Evolutionary conservation across 1,140 invertebrate species (phyloP), one percentile per base, ranked within the genome.

Genomic region (Drosophila littoralis): DNA sequence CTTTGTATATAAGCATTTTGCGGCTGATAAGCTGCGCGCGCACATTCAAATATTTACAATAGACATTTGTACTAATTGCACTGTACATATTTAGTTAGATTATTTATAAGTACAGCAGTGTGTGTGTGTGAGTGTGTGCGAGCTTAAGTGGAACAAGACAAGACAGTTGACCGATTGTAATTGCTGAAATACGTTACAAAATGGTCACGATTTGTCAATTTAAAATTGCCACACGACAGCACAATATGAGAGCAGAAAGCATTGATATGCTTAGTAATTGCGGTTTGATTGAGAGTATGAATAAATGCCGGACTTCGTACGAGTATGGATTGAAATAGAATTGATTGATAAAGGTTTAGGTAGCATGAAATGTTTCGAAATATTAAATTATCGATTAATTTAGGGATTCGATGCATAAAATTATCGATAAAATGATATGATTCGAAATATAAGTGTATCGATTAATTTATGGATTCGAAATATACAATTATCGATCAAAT

Each of bases 31-130:
- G 74, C 69, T 79, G 74, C 63, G 74, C 74, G 69, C 74, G 63
- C 77, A 77, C 74, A 67, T 68, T 66, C 54, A 77, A 79, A 77
- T 79, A 77, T 79, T 79, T 73, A 77, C 77, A 48, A 58, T 55
- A 59, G 69, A 46, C 74, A 73, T 79, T 77, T 73, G 63, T 67
- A 79, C 77, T 79, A 79, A 79, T 79, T 79, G 77, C 77, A 68
- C 8, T 58, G 74, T 40, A 79, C 74, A 79, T 64, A 79, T 79
- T 73, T 63, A 73, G 55, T 54, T 66, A 60, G 74, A 73, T 72
- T 73, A 73, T 50, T 36, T 22, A 51, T 55, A 54, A 45, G 36
- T 48, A 15, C 22, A 40, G 15, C 3, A 28, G 38, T 64, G 48
- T 68, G 51, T 54, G 66, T 13, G 51, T 65, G 35, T n/a, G 33